Evolutionary conservation across 2,888 invertebrate genomes (phyloP).

Genomic region (Cryptosula pallasiana): DNA sequence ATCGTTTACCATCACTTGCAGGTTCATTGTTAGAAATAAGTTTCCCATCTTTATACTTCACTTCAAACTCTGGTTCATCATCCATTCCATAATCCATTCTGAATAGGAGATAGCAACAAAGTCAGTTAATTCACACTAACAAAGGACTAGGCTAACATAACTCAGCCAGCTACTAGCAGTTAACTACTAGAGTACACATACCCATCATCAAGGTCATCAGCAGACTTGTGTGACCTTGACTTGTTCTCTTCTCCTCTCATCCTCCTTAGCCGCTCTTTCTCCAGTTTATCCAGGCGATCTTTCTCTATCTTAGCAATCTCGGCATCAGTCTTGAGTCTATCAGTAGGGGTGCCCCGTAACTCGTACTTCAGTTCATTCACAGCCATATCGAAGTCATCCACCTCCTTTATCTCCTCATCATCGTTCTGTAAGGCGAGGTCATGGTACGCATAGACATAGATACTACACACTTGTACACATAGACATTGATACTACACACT

Average conservation of each 20-base stretch:
- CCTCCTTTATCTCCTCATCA: constrained; percentile 57
- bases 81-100: constrained; percentile 19
- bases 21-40: neutral
- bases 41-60: constrained; percentile 35
- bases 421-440: too few relatives aligned
- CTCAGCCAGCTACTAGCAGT: too few relatives aligned
- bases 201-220: constrained; percentile 82
- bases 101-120: too few relatives aligned
- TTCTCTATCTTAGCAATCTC: constrained; percentile 75
- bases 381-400: constrained; percentile 74
- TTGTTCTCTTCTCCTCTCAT: constrained; percentile 63
- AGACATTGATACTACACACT: too few relatives aligned
- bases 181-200: constrained; percentile 31
- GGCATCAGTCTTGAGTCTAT: constrained; percentile 75
- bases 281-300: constrained; percentile 69
- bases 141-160: too few relatives aligned
- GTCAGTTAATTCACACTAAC: too few relatives aligned
- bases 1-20: neutral
- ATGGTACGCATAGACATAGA: too few relatives aligned
- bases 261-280: constrained; percentile 68
- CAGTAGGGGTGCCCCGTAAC: constrained; percentile 61
- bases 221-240: constrained; percentile 63
- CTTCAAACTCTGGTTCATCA: constrained; percentile 12
- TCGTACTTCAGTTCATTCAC: constrained; percentile 78
- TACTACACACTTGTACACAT: too few relatives aligned